Conservation (phyloP, 2,113 vertebrate genomes). For the Ochotona princeps region DNA sequence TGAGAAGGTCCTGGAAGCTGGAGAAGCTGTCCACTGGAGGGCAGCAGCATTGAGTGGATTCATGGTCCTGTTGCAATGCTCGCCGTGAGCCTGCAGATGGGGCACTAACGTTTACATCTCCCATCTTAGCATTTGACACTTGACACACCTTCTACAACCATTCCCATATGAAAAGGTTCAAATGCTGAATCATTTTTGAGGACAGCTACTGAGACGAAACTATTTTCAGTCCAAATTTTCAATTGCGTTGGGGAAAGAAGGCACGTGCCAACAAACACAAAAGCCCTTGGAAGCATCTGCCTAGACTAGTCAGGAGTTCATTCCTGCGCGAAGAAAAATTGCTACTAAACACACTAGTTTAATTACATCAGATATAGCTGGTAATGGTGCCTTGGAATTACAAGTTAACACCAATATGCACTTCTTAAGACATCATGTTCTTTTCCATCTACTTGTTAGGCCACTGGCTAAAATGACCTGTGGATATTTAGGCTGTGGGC, state of each 20-base stretch:
- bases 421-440: background rate
- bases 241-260: background rate
- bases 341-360: background rate
- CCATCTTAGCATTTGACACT: background rate
- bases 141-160: background rate
- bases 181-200: background rate
- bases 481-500: background rate
- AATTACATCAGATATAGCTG: background rate
- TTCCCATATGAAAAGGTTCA: background rate
- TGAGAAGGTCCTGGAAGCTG: background rate
- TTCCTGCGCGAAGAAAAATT: background rate
- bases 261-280: background rate
- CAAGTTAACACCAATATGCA: background rate
- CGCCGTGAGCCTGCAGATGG: fast-evolving
- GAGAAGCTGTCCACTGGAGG: background rate
- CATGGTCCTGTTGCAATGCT: background rate
- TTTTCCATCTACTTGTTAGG: background rate
- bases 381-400: background rate
- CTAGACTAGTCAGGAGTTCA: background rate
- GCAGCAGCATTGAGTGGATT: background rate
- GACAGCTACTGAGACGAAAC: background rate
- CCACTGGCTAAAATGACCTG: background rate
- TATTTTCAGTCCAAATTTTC: background rate
- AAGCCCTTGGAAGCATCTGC: background rate
- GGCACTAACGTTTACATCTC: background rate